A percentile compares a stretch with the other conserved stretches of the same genome.
Conservation (phyloP, 2,888 invertebrate species). For the Tribolium freemani region DNA sequence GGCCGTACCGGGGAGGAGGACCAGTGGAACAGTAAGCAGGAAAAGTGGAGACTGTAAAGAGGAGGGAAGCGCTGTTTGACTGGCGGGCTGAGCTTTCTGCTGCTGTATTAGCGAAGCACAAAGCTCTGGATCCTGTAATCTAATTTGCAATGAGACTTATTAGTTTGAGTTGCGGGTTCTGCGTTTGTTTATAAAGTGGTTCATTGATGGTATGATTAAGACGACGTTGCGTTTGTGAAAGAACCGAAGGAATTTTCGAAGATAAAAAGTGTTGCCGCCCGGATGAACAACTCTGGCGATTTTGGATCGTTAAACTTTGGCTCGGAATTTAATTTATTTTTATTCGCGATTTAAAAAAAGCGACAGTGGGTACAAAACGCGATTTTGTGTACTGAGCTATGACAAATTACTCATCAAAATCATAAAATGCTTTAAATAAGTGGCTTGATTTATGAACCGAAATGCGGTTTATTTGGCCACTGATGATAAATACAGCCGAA, state of each 20-base stretch:
- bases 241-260: background rate
- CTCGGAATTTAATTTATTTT: background rate
- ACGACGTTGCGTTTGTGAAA: background rate
- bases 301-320: background rate
- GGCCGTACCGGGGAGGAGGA: conserved; percentile 59
- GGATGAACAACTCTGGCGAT: background rate
- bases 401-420: background rate
- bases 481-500: too few relatives aligned
- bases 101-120: conserved; percentile 67
- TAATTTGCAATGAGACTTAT: conserved; percentile 69
- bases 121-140: conserved; percentile 67
- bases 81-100: conserved; percentile 65
- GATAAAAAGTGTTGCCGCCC: background rate
- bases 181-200: conserved; percentile 64
- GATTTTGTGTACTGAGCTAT: background rate
- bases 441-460: background rate
- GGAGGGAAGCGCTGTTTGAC: conserved; percentile 43
- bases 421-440: background rate
- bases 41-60: conserved; percentile 54
- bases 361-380: too few relatives aligned
- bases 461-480: background rate
- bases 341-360: background rate
- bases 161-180: conserved; percentile 65
- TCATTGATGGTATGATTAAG: conserved; percentile 63
- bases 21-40: conserved; percentile 45